Conservation (phyloP, 2,113 vertebrate genomes). For the Maccullochella peelii region DNA sequence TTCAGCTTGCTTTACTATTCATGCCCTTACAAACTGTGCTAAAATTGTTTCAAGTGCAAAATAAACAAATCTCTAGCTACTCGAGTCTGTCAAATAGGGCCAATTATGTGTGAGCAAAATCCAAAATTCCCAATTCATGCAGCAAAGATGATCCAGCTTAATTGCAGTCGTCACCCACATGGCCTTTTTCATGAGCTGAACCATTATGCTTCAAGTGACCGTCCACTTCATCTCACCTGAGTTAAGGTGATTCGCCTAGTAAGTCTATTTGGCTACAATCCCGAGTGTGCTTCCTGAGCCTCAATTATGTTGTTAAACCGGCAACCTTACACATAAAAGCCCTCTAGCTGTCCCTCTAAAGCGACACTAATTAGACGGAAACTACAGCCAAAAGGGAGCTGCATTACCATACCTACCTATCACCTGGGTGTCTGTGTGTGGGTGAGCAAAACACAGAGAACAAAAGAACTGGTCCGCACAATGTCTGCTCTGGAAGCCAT, state of each 20-base stretch:
- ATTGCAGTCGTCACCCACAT: conserved; percentile 34
- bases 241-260: conserved; percentile 57
- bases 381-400: conserved; percentile 48
- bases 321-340: conserved; percentile 72
- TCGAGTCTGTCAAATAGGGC: conserved; percentile 37
- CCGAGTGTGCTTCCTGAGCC: conserved; percentile 38
- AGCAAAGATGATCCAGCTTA: conserved; percentile 15
- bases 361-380: conserved; percentile 76
- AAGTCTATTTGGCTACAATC: conserved; percentile 56
- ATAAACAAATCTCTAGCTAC: conserved; percentile 23
- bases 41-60: conserved; percentile 17
- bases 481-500: conserved; percentile 9
- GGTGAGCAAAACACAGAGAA: conserved; percentile 28
- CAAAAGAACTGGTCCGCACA: not conserved
- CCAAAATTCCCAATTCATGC: conserved; percentile 10
- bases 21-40: not conserved
- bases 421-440: conserved; percentile 51
- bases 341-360: conserved; percentile 59
- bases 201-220: conserved; percentile 31
- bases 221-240: conserved; percentile 49
- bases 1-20: not conserved
- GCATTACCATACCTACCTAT: conserved; percentile 56
- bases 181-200: conserved; percentile 48
- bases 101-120: conserved; percentile 39
- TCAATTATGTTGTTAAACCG: conserved; percentile 78